These are phyloP conservation scores for Scophthalmus maximus DNA, from an alignment of 2,113 vertebrate genomes.

Conservation along the genomic window DNA sequence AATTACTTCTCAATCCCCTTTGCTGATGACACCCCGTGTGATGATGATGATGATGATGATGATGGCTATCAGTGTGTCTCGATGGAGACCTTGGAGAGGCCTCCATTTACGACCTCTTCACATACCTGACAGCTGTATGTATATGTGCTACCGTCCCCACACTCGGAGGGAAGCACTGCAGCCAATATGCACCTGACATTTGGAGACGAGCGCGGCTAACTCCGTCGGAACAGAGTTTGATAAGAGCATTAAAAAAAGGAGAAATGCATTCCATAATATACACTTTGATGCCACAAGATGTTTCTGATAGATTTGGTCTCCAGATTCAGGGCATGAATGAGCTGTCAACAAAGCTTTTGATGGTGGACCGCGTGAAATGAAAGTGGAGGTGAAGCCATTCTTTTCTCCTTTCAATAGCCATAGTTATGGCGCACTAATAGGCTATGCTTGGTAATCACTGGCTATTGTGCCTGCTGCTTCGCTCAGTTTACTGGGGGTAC, in stretches of 20 bases:
- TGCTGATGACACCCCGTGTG: conserved; percentile 73
- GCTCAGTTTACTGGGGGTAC: conserved; percentile 69
- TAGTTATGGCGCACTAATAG: conserved; percentile 80
- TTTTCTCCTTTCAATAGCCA: conserved; percentile 79
- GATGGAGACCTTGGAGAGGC: conserved; percentile 73
- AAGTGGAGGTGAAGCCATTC: conserved; percentile 81
- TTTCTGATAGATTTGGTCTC: conserved; percentile 63
- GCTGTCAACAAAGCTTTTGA: conserved; percentile 77
- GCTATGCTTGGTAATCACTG: conserved; percentile 80
- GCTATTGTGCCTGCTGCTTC: conserved; percentile 80
- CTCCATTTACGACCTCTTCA: conserved; percentile 73
- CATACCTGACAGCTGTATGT: conserved; percentile 82
- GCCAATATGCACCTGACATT: conserved; percentile 80
- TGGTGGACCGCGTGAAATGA: conserved; percentile 76
- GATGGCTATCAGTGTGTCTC: conserved; percentile 77
- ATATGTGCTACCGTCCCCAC: conserved; percentile 75
- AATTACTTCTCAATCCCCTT: conserved; percentile 77
- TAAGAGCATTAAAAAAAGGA: conserved; percentile 69
- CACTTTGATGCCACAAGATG: conserved; percentile 71
- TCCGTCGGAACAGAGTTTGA: conserved; percentile 65
- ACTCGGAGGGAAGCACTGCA: conserved; percentile 70
- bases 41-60: conserved; percentile 57
- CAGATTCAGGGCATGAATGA: conserved; percentile 74
- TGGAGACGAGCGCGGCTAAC: conserved; percentile 53
- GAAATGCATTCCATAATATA: conserved; percentile 70